A percentile compares a stretch with the other conserved stretches of the same genome.
Conservation (phyloP, 37 sponge, comb jelly and placozoan genomes). For the Corticium candelabrum region DNA sequence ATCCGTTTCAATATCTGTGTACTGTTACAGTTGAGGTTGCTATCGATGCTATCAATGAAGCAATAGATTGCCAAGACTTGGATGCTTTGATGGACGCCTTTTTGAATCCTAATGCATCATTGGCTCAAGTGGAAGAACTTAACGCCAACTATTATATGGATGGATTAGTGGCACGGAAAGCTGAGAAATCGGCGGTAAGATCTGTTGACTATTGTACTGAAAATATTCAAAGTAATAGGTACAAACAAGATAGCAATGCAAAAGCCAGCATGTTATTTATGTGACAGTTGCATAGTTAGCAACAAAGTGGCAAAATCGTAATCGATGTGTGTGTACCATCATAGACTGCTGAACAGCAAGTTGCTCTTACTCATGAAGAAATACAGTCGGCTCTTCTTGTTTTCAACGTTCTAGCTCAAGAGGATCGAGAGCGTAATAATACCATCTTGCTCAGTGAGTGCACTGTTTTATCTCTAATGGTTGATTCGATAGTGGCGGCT, state of each 20-base stretch:
- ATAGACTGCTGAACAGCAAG: not conserved
- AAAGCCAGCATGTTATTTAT: no score
- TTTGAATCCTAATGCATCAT: slow-evolving; percentile 45
- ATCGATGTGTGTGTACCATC: not conserved
- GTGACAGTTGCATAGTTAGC: no score
- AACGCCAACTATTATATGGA: slow-evolving; percentile 56
- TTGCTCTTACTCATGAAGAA: not conserved
- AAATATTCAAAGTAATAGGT: no score
- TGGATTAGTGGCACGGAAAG: slow-evolving; percentile 26
- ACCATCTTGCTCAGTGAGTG: no score
- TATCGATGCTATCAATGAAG: slow-evolving; percentile 47
- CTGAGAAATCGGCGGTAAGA: not conserved
- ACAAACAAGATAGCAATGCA: no score
- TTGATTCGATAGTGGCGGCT: slow-evolving; percentile 5
- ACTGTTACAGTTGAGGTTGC: slow-evolving; percentile 49
- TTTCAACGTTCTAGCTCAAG: not conserved
- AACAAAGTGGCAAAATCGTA: not conserved
- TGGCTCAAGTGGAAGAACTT: slow-evolving; percentile 33
- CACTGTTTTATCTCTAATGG: not conserved
- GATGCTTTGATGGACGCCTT: slow-evolving; percentile 44
- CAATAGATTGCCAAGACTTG: slow-evolving; percentile 26
- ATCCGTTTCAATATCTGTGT: no score
- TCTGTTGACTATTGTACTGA: no score
- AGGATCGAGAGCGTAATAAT: not conserved
- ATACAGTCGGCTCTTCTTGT: not conserved